Evolutionary conservation across 2,797 vertebrate genomes (phyloP).

Genomic region (Miichthys miiuy): DNA sequence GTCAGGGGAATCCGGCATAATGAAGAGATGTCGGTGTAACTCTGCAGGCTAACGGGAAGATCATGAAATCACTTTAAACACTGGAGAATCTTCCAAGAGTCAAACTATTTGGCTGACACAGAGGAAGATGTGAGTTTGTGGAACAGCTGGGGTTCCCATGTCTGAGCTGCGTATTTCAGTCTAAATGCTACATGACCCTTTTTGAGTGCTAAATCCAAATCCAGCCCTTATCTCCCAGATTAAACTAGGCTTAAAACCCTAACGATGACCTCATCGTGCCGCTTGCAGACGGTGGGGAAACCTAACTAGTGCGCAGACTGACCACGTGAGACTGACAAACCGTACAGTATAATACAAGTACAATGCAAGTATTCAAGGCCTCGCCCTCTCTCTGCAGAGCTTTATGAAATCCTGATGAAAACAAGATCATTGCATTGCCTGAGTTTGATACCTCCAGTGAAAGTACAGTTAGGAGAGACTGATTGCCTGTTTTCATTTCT

Average conservation of each 20-base stretch:
- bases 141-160: slow-evolving; percentile 50
- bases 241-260: slow-evolving; percentile 82
- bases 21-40: not conserved
- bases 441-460: slow-evolving; percentile 8
- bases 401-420: slow-evolving; percentile 34
- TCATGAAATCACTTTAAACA: slow-evolving; percentile 56
- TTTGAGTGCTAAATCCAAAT: slow-evolving; percentile 82
- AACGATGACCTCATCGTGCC: slow-evolving; percentile 83
- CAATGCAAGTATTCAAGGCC: slow-evolving; percentile 15
- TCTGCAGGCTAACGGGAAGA: slow-evolving; percentile 26
- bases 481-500: slow-evolving; percentile 20
- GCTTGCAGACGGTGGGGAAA: slow-evolving; percentile 67
- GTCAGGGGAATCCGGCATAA: slow-evolving; percentile 10
- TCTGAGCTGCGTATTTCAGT: slow-evolving; percentile 64
- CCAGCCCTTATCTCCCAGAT: slow-evolving; percentile 82
- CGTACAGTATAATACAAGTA: not conserved
- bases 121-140: slow-evolving; percentile 31
- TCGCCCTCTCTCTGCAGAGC: not conserved
- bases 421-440: not conserved
- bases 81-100: slow-evolving; percentile 50
- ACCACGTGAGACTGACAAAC: slow-evolving; percentile 40
- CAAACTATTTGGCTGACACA: slow-evolving; percentile 46
- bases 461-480: slow-evolving; percentile 13
- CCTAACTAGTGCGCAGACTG: slow-evolving; percentile 46
- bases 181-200: slow-evolving; percentile 76